Percentiles rank a stretch among this genome's conserved stretches.
These are phyloP conservation scores for Mechanitis mazaeus DNA, from an alignment of 2,888 invertebrate species.

Conservation along the genomic window DNA sequence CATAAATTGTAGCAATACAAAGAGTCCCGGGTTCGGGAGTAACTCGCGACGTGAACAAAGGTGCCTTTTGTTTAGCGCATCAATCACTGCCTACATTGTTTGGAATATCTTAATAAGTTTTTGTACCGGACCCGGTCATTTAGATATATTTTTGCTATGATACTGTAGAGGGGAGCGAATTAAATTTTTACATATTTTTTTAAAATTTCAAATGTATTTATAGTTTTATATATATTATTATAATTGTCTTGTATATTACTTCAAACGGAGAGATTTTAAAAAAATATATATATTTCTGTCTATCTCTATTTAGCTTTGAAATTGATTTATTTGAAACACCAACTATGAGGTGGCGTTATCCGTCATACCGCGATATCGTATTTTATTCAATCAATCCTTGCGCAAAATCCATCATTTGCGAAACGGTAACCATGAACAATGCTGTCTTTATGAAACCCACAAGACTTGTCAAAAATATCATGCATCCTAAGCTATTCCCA, in stretches of 20 bases:
- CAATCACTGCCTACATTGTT: slow-evolving; percentile 68
- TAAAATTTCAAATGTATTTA: too few relatives aligned
- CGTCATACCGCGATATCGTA: slow-evolving; percentile 8
- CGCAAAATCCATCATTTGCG: slow-evolving; percentile 41
- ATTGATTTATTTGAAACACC: too few relatives aligned
- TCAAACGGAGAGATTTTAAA: too few relatives aligned
- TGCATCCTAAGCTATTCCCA: slow-evolving; percentile 53
- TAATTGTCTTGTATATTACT: too few relatives aligned
- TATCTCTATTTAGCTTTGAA: too few relatives aligned
- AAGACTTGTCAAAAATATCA: slow-evolving; percentile 68
- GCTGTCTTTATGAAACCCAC: slow-evolving; percentile 46
- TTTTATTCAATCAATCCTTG: slow-evolving; percentile 20
- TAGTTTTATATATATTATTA: too few relatives aligned
- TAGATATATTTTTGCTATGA: slow-evolving; percentile 66
- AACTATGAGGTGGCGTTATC: slow-evolving; percentile 6
- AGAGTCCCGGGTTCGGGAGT: slow-evolving; percentile 42
- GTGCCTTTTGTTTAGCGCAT: slow-evolving; percentile 67
- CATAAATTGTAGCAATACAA: slow-evolving; percentile 53
- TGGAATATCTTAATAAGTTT: slow-evolving; percentile 73
- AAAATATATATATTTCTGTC: too few relatives aligned
- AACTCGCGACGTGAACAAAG: slow-evolving; percentile 53
- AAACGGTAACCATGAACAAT: slow-evolving; percentile 57
- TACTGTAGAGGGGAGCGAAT: slow-evolving; percentile 37
- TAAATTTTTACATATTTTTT: too few relatives aligned
- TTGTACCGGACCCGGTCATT: slow-evolving; percentile 68